Evolutionary conservation across 2,888 invertebrate species (phyloP), one percentile per base, ranked within the genome.

Genomic region (Isotomurus palustris): DNA sequence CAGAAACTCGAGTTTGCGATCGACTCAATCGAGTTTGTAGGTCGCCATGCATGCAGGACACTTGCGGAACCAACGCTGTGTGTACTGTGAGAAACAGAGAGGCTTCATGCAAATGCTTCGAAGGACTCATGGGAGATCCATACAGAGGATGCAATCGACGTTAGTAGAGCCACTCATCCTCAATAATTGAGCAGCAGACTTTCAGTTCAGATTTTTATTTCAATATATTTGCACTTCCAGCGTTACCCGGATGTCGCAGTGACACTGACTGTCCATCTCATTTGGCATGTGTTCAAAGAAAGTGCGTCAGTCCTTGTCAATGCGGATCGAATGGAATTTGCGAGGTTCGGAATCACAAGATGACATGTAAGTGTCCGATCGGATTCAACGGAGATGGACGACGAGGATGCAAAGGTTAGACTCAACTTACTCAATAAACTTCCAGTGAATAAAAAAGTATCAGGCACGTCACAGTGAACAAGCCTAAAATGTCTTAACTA

Each of bases 1-100:
- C 90, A 53, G 87, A 88, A n/a, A 83, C 86, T 72, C 84, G 88
- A 71, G 78, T 88, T 22, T 92, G 91, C 74, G 91, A 91, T 75
- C 82, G 90, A 69, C 77, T 90, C 49, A 91, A 90, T 73, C 80
- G 91, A 73, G 81, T 86, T 48, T 92, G 91, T 74, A 86, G 88
- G 67, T 90, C 84, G 75, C 88, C 89, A 2, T 90, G 90, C 73
- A 79, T 82, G 68, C 83, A 84, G 69, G 85, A 88, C 73, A 57
- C 86, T 44, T 91, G 90, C 72, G 90, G 88, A 19, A 57, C 52
- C 8, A 87, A 88, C 74, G 88, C 90, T 2, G 84, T 86, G 73
- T 91, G 90, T 74, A 75, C 84, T 49, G 84, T 88, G 2, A 81
- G 79, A 56, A 85, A 88, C 74, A 88, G 89, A 72, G 85, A 83